Base-by-base conservation (phyloP, 2,888 invertebrate genomes). In the Brachypterus glaber region DNA sequence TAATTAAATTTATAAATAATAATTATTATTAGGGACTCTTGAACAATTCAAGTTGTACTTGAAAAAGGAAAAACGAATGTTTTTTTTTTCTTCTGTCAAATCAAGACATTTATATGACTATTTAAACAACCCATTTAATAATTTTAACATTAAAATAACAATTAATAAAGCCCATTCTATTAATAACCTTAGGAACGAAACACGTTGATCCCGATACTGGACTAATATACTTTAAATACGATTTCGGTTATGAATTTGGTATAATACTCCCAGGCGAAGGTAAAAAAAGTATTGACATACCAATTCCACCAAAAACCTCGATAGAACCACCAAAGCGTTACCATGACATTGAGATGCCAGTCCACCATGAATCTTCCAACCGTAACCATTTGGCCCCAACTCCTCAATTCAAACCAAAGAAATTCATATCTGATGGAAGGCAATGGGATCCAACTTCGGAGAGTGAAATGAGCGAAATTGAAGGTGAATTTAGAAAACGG, bases 161-260 rank as follows among this genome's bases (percentile, higher is more conserved):
- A n/a, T n/a, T n/a, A n/a, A n/a, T n/a, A n/a, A n/a, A n/a, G n/a
- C n/a, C n/a, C n/a, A n/a, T n/a, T n/a, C n/a, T n/a, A n/a, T n/a
- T n/a, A n/a, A n/a, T n/a, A n/a, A n/a, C 27, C 12, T 27, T 58
- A 82, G 82, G 82, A 62, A 79, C 80, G 48, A 82, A 82, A 65
- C 80, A 79, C 63, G 76, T 81, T 58, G 82, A 82, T 61, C 80
- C 81, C 47, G 78, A 80, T 55, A 81, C 81, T 33, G 82, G 82
- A 49, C 68, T 83, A 43, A 80, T 83, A 56, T 83, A 83, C 69
- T 83, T 83, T 72, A 83, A 83, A 67, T 83, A 83, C 60, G 83
- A 83, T 67, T 83, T 83, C 57, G 82, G 82, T 51, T 83, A 82
- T 62, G 83, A 83, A 62, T 82, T 82, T 58, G 82, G 82, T 43